Evolutionary conservation across 2,888 invertebrate genomes (phyloP).

Genomic region (Limnephilus marmoratus): DNA sequence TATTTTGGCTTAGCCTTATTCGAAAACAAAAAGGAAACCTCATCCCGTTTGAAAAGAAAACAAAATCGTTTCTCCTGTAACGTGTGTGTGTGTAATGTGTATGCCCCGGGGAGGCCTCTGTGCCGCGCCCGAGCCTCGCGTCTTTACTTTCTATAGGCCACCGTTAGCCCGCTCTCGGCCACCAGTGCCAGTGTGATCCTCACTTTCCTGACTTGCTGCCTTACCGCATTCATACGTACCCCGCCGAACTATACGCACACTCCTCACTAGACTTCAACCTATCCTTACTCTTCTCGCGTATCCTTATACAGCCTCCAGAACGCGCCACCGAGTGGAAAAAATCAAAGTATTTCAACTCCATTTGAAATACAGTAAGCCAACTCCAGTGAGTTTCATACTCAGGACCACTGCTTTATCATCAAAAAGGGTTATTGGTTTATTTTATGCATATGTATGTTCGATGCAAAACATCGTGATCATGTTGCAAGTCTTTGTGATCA

Average conservation of each 20-base stretch:
- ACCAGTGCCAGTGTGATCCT: conserved; percentile 40
- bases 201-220: not conserved
- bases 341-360: not conserved
- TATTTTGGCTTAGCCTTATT: conserved; percentile 19
- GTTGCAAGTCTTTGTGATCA: not conserved
- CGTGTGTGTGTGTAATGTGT: not conserved
- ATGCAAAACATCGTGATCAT: not conserved
- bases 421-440: not conserved
- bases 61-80: conserved; percentile 44
- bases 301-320: not conserved
- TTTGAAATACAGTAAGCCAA: not conserved
- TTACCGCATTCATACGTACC: not conserved
- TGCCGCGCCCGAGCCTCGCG: conserved; percentile 24
- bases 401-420: not conserved
- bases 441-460: too few relatives aligned
- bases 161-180: conserved; percentile 37
- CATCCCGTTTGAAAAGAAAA: conserved; percentile 47
- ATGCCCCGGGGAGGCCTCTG: not conserved
- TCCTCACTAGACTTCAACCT: not conserved
- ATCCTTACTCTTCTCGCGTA: not conserved
- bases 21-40: conserved; percentile 45
- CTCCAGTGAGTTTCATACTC: not conserved
- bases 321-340: not conserved
- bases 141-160: conserved; percentile 46
- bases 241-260: not conserved